Percentiles rank a stretch among this genome's conserved stretches.
Evolutionary conservation across 2,888 invertebrate species (phyloP).

Genomic region (Drosophila kambysellisi): DNA sequence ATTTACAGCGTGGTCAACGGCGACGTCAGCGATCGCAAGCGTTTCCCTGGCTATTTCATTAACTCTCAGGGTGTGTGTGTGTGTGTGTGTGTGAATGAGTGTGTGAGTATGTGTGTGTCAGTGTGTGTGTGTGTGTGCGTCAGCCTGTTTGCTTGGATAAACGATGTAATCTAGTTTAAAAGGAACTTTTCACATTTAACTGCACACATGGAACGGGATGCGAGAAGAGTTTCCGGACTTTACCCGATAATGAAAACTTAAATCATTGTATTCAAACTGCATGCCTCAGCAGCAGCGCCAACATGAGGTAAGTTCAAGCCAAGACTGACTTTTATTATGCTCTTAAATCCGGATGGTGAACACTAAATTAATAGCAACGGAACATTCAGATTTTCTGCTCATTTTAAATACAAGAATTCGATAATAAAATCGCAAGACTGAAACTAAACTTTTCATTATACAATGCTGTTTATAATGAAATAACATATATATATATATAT

Average conservation of each 20-base stretch:
- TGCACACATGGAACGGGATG: constrained; percentile 52
- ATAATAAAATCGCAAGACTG: background rate
- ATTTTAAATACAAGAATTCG: background rate
- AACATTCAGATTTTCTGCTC: background rate
- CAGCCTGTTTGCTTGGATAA: constrained; percentile 77
- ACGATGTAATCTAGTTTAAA: constrained; percentile 77
- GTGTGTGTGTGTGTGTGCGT: constrained; percentile 12
- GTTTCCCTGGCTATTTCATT: constrained; percentile 56
- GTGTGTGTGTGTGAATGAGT: constrained; percentile 6
- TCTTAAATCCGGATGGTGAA: background rate
- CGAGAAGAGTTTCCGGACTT: constrained; percentile 28
- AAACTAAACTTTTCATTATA: background rate
- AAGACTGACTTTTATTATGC: constrained; percentile 11
- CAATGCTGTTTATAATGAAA: no score
- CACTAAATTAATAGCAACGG: background rate
- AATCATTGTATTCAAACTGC: constrained; percentile 72
- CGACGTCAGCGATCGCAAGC: constrained; percentile 59
- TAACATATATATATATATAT: no score
- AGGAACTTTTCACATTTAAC: constrained; percentile 81
- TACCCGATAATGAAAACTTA: constrained; percentile 78
- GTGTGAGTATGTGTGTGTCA: background rate
- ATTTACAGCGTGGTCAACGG: constrained; percentile 63
- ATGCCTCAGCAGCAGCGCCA: constrained; percentile 31
- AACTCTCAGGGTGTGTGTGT: constrained; percentile 32
- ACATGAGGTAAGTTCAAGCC: background rate